phyloP scores from a whole-genome alignment of 2,888 invertebrate genomes.

The Taphrorychus bicolor region DNA sequence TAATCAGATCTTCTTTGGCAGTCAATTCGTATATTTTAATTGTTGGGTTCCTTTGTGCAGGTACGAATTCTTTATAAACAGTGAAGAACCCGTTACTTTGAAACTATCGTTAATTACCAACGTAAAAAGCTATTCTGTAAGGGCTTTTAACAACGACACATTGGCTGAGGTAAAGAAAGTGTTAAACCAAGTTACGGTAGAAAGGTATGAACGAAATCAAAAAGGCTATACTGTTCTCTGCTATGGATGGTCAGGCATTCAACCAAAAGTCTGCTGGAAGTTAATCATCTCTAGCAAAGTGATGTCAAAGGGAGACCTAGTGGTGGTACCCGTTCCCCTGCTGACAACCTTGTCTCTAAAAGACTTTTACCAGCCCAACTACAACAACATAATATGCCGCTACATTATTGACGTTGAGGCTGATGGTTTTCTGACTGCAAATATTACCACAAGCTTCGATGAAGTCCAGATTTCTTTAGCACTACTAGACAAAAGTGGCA shows the following conservation, averaged over 20 bases:
- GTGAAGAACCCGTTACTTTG: slow-evolving; percentile 38
- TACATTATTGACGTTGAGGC: slow-evolving; percentile 24
- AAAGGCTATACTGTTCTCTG: slow-evolving; percentile 55
- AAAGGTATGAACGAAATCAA: slow-evolving; percentile 47
- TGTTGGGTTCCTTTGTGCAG: slow-evolving; percentile 50
- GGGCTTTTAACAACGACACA: slow-evolving; percentile 55
- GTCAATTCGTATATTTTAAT: slow-evolving; percentile 6
- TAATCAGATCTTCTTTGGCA: slow-evolving; percentile 44
- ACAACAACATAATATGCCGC: slow-evolving; percentile 39
- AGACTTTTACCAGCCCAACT: slow-evolving; percentile 44
- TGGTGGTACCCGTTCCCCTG: slow-evolving; percentile 13
- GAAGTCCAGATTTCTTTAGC: slow-evolving; percentile 39
- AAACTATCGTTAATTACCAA: slow-evolving; percentile 50
- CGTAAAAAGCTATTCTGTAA: slow-evolving; percentile 46
- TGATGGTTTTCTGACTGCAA: slow-evolving; percentile 34
- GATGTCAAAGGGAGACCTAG: slow-evolving; percentile 27
- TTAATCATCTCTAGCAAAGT: slow-evolving; percentile 41
- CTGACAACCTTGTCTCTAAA: slow-evolving; percentile 23
- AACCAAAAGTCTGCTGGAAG: slow-evolving; percentile 47
- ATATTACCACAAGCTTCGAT: slow-evolving; percentile 37
- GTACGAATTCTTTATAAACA: slow-evolving; percentile 48
- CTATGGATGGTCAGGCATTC: slow-evolving; percentile 50
- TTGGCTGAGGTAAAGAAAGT: slow-evolving; percentile 47
- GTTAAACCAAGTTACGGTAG: slow-evolving; percentile 47
- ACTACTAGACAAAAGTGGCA: slow-evolving; percentile 38